Base-by-base conservation (phyloP, 2,797 vertebrate genomes). In the Bovichtus diacanthus region DNA sequence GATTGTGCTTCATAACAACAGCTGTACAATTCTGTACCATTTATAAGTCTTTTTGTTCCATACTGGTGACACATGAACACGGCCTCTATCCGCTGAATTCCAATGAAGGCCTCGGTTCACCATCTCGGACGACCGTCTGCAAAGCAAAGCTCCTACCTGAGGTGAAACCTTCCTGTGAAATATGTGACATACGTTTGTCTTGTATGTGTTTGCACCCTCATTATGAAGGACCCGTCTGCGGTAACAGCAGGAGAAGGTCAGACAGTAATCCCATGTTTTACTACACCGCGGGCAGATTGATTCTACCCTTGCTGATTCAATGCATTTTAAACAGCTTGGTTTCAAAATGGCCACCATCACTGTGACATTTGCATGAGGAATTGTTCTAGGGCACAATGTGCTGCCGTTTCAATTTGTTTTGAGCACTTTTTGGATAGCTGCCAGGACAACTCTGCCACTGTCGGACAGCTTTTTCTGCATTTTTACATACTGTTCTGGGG, bases 281-380 rank as follows among this genome's bases (percentile, higher is more conserved):
- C 91, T 90, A 89, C 88, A 90, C 84, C 43, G 75, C 61, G 13
- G 83, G 90, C 89, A 89, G 91, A 94, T 92, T 93, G 90, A 94
- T 93, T 92, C 88, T 82, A 77, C 84, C 89, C 87, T 86, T 60
- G 76, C 86, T 88, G 90, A 93, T 93, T 93, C 91, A 91, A 93
- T 94, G 93, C 93, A 93, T 93, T 91, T 92, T 94, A 93, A 94
- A 88, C 90, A 94, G 92, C 85, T 80, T 63, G 62, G 74, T 87
- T n/a, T 90, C 89, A 89, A 91, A 91, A 94, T 87, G 87, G 85
- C 88, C 84, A 87, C 89, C 85, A 55, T 78, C 83, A 86, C 79
- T 69, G 76, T 90, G 89, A 85, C 87, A 93, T 94, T 92, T 94
- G 90, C 90, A 90, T 89, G 89, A 90, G 78, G 87, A 81, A 93